These are phyloP conservation scores for Mamestra brassicae DNA, from an alignment of 2,888 invertebrate genomes.

Conservation along the genomic window DNA sequence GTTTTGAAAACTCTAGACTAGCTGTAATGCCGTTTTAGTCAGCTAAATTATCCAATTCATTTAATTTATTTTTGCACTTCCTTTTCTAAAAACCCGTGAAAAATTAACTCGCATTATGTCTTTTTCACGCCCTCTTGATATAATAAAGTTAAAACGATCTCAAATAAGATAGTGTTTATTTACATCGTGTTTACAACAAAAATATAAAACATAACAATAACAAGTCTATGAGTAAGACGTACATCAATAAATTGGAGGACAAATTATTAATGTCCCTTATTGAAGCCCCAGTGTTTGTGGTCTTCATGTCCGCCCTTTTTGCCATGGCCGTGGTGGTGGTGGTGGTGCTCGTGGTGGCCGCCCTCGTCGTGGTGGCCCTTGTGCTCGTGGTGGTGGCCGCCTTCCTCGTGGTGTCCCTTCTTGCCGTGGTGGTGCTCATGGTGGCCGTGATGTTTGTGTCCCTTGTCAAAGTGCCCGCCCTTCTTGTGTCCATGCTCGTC, in stretches of 20 bases:
- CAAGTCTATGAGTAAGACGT: slow-evolving; percentile 35
- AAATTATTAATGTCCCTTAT: slow-evolving; percentile 86
- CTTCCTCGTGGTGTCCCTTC: slow-evolving; percentile 95
- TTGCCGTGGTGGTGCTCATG: slow-evolving; percentile 95
- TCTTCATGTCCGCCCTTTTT: slow-evolving; percentile 95
- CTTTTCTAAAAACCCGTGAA: not conserved
- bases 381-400: slow-evolving; percentile 94
- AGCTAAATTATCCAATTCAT: not conserved
- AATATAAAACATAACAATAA: slow-evolving; percentile 58
- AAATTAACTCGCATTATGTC: not conserved
- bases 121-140: not conserved
- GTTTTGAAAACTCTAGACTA: slow-evolving; percentile 6
- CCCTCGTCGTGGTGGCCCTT: slow-evolving; percentile 95
- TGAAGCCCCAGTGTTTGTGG: slow-evolving; percentile 95
- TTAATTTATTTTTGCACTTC: not conserved
- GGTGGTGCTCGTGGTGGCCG: slow-evolving; percentile 94
- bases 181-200: slow-evolving; percentile 63
- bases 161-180: slow-evolving; percentile 64
- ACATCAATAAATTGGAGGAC: slow-evolving; percentile 43
- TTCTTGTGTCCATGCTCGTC: slow-evolving; percentile 95
- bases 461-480: slow-evolving; percentile 95
- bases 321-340: slow-evolving; percentile 93
- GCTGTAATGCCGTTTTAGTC: not conserved
- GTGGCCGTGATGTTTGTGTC: slow-evolving; percentile 94
- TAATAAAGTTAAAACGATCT: slow-evolving; percentile 17